Evolutionary conservation across 2,888 invertebrate genomes (phyloP).

Genomic region (Ormyrus labotus): DNA sequence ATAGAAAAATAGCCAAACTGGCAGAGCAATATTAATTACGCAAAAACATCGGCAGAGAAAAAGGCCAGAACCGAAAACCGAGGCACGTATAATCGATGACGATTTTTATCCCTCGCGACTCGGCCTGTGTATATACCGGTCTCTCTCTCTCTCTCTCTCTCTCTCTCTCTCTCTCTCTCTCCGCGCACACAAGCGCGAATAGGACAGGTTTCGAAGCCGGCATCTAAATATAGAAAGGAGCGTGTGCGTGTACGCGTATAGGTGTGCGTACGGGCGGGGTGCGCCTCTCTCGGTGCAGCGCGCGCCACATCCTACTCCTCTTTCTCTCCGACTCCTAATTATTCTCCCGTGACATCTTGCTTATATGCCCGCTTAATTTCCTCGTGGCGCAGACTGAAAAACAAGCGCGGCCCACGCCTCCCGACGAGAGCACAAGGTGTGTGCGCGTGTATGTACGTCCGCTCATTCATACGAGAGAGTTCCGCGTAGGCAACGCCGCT

Average conservation of each 20-base stretch:
- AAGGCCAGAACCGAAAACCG: not conserved
- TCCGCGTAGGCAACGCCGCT: too few relatives aligned
- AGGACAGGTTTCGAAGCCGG: slow-evolving; percentile 69
- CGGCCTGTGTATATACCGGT: not conserved
- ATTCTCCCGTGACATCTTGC: slow-evolving; percentile 41
- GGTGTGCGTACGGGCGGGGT: slow-evolving; percentile 55
- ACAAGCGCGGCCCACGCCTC: not conserved
- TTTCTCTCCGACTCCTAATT: slow-evolving; percentile 30
- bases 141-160: slow-evolving; percentile 14
- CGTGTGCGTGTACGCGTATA: slow-evolving; percentile 48
- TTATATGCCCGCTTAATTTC: slow-evolving; percentile 16
- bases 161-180: not conserved
- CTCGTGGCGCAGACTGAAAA: not conserved
- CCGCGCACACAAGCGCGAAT: slow-evolving; percentile 63
- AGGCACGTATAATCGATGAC: slow-evolving; percentile 14
- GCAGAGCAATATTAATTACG: too few relatives aligned
- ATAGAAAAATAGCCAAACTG: too few relatives aligned
- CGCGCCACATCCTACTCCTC: not conserved
- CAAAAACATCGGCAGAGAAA: too few relatives aligned
- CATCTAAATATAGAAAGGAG: slow-evolving; percentile 69
- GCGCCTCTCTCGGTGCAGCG: not conserved
- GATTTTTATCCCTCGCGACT: slow-evolving; percentile 17
- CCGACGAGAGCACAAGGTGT: not conserved
- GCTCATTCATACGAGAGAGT: slow-evolving; percentile 11
- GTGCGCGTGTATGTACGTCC: not conserved